Conservation (phyloP, 2,113 vertebrate species). For the Elgaria multicarinata region DNA sequence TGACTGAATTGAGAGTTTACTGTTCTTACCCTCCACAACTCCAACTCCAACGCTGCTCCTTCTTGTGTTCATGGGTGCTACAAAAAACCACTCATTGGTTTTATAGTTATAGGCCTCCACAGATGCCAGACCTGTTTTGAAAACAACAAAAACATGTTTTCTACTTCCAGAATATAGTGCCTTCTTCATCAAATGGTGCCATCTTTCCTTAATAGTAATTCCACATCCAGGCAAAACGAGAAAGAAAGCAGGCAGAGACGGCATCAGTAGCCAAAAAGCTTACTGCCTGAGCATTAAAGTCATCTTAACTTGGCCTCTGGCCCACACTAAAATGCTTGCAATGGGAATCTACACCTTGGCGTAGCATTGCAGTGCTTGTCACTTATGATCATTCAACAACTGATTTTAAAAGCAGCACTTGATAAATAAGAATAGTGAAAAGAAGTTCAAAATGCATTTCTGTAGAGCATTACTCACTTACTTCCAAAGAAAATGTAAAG, state of each 20-base stretch:
- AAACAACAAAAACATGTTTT: slow-evolving; percentile 72
- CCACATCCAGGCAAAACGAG: slow-evolving; percentile 11
- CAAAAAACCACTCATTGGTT: slow-evolving; percentile 93
- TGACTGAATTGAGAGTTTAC: slow-evolving; percentile 32
- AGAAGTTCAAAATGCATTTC: not conserved
- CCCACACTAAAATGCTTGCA: not conserved
- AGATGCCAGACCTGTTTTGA: slow-evolving; percentile 87
- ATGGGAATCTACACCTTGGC: slow-evolving; percentile 5
- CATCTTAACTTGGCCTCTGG: not conserved
- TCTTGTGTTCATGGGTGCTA: slow-evolving; percentile 95
- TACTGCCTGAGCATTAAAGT: not conserved
- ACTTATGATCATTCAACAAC: not conserved
- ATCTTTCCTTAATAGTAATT: slow-evolving; percentile 36
- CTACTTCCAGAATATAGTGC: slow-evolving; percentile 69
- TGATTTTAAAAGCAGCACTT: not conserved
- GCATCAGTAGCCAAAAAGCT: slow-evolving; percentile 17
- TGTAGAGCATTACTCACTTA: not conserved
- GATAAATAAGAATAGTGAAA: not conserved
- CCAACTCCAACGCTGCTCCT: slow-evolving; percentile 97
- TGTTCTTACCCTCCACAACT: slow-evolving; percentile 90
- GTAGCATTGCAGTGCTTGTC: slow-evolving; percentile 8
- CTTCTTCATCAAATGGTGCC: slow-evolving; percentile 33
- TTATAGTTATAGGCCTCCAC: slow-evolving; percentile 93
- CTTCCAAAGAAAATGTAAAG: not conserved
- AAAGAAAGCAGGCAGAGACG: not conserved